phyloP scores from a whole-genome alignment of 1,140 invertebrate genomes.

The Gryllus bimaculatus region DNA sequence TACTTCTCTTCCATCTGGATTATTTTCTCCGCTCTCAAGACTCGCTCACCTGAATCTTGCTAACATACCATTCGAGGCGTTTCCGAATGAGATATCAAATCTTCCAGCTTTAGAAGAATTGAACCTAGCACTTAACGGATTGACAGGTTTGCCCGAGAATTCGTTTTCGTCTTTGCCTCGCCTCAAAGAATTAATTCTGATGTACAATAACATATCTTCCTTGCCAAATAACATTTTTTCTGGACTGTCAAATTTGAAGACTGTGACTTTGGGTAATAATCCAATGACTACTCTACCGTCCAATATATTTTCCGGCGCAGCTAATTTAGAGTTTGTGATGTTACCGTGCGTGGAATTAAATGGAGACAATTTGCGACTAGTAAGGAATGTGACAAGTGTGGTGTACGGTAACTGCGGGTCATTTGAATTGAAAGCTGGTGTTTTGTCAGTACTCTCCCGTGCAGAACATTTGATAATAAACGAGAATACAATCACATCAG shows the following conservation, averaged over 20 bases:
- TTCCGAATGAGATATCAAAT: conserved; percentile 20
- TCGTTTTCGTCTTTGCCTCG: conserved; percentile 27
- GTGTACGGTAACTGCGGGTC: conserved; percentile 31
- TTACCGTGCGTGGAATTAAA: background rate
- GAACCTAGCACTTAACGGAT: conserved; percentile 20
- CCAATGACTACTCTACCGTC: conserved; percentile 27
- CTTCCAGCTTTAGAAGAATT: conserved; percentile 12
- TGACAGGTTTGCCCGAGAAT: conserved; percentile 25
- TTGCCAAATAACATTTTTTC: conserved; percentile 29
- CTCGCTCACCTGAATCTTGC: background rate
- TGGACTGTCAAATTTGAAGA: conserved; percentile 26
- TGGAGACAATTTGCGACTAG: conserved; percentile 16
- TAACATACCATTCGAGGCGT: conserved; percentile 6
- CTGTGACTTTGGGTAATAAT: conserved; percentile 32
- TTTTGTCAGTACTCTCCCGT: conserved; percentile 23
- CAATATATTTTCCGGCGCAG: background rate
- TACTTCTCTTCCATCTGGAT: background rate
- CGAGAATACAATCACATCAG: background rate
- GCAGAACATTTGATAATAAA: conserved; percentile 14
- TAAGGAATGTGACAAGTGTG: conserved; percentile 27
- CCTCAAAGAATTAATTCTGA: conserved; percentile 29
- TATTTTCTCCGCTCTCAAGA: background rate
- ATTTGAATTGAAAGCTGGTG: conserved; percentile 13
- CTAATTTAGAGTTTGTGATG: background rate
- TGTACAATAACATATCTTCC: conserved; percentile 29